phyloP scores from a whole-genome alignment of 2,888 invertebrate species.

The Eudasyphora cyanicolor region DNA sequence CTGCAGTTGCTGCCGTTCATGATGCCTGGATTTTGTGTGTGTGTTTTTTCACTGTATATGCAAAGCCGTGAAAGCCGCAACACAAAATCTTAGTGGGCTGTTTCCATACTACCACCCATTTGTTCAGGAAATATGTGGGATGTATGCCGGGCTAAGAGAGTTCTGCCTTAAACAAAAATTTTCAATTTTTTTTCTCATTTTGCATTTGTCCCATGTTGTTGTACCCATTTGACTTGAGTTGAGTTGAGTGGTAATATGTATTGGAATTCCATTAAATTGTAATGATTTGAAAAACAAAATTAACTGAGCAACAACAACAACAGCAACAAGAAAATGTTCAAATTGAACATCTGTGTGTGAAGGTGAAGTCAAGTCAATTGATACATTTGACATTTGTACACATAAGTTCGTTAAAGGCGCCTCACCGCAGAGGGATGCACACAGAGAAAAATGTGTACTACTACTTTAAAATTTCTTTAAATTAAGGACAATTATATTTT shows the following conservation, averaged over 20 bases:
- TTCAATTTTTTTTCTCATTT: background rate
- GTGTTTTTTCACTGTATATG: too few relatives aligned
- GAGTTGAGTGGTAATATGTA: constrained; percentile 18
- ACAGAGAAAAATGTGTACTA: background rate
- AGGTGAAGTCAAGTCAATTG: constrained; percentile 37
- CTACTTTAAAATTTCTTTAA: too few relatives aligned
- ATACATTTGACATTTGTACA: constrained; percentile 58
- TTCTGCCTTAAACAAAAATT: constrained; percentile 51
- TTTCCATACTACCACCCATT: constrained; percentile 2
- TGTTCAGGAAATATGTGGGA: constrained; percentile 51
- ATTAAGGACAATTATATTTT: too few relatives aligned
- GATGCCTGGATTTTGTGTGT: background rate
- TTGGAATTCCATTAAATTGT: constrained; percentile 31
- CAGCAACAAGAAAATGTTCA: constrained; percentile 11
- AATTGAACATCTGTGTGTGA: constrained; percentile 55
- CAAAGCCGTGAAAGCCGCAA: constrained; percentile 15
- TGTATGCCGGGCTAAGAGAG: constrained; percentile 45
- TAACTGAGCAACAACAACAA: background rate
- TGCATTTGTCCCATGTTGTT: background rate
- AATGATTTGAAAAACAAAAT: constrained; percentile 14
- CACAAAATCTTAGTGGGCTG: constrained; percentile 24
- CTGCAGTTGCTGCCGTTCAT: background rate
- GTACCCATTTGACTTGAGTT: background rate
- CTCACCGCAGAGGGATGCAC: background rate
- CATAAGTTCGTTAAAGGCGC: background rate